Evolutionary conservation across 1,140 invertebrate genomes (phyloP), one percentile per base, ranked within the genome.

Genomic region (Aethina tumida): DNA sequence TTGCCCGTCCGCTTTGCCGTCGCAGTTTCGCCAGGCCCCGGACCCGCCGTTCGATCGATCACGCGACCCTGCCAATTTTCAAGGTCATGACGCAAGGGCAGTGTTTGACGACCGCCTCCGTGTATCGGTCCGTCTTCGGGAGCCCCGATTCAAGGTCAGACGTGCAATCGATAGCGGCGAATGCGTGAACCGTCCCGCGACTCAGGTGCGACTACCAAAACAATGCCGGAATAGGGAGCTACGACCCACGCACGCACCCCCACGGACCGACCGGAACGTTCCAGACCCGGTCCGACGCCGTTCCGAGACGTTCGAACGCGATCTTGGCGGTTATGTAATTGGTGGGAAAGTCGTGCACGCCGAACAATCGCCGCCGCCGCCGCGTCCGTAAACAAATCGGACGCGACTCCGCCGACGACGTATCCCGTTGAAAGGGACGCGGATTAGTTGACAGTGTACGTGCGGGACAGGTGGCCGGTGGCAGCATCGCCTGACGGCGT

Each of bases 1-100:
- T n/a, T n/a, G n/a, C n/a, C n/a, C n/a, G n/a, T n/a, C n/a, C n/a
- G n/a, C n/a, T n/a, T n/a, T n/a, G n/a, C n/a, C n/a, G n/a, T n/a
- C n/a, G n/a, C n/a, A n/a, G n/a, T n/a, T n/a, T n/a, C n/a, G n/a
- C n/a, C n/a, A n/a, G n/a, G n/a, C n/a, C n/a, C n/a, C n/a, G n/a
- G n/a, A n/a, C n/a, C n/a, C n/a, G n/a, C n/a, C n/a, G n/a, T n/a
- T n/a, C n/a, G n/a, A n/a, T n/a, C n/a, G n/a, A n/a, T n/a, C n/a
- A n/a, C n/a, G n/a, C n/a, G n/a, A n/a, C n/a, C n/a, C n/a, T 28
- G 39, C 28, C 15, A 43, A 43, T 43, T 32, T 49, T 52, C 49
- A 55, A 52, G 52, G 52, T 52, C 45, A 44, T 32, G 34, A 47
- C 47, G 52, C 52, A 54, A 54, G 52, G 52, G 52, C 43, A 36